Evolutionary conservation across 2,113 vertebrate genomes (phyloP).

Genomic region (Tor tambroides): DNA sequence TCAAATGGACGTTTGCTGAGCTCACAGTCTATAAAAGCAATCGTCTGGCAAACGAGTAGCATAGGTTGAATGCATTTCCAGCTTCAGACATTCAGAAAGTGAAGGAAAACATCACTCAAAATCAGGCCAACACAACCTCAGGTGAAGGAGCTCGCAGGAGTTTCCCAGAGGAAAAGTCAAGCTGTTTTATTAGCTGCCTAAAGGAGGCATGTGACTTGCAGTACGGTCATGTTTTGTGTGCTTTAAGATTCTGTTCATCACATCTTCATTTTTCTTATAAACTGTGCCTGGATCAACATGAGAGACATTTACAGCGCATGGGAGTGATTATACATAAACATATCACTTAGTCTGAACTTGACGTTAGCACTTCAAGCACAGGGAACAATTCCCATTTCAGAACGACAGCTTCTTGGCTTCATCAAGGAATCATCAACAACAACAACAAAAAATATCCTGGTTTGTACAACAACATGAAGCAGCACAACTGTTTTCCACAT

Average conservation of each 20-base stretch:
- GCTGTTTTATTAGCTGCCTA: not conserved
- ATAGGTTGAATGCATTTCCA: not conserved
- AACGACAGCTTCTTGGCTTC: not conserved
- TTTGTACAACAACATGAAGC: no score
- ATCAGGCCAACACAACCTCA: not conserved
- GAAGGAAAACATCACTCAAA: not conserved
- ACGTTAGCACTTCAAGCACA: not conserved
- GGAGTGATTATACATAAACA: not conserved
- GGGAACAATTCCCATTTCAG: not conserved
- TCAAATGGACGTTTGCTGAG: not conserved
- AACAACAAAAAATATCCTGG: no score
- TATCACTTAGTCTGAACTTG: slow-evolving; percentile 6
- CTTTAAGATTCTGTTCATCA: not conserved
- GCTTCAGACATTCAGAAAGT: not conserved
- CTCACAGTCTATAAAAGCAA: not conserved
- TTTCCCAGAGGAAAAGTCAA: not conserved
- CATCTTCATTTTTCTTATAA: not conserved
- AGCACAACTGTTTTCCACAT: no score
- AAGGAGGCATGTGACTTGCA: not conserved
- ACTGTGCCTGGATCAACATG: not conserved
- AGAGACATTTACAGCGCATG: not conserved
- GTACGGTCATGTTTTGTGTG: not conserved
- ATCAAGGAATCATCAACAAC: no score
- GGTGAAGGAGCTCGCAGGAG: not conserved
- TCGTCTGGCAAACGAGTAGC: not conserved